These are phyloP conservation scores for Mus minutoides DNA, from an alignment of 2,797 vertebrate genomes.

Conservation along the genomic window DNA sequence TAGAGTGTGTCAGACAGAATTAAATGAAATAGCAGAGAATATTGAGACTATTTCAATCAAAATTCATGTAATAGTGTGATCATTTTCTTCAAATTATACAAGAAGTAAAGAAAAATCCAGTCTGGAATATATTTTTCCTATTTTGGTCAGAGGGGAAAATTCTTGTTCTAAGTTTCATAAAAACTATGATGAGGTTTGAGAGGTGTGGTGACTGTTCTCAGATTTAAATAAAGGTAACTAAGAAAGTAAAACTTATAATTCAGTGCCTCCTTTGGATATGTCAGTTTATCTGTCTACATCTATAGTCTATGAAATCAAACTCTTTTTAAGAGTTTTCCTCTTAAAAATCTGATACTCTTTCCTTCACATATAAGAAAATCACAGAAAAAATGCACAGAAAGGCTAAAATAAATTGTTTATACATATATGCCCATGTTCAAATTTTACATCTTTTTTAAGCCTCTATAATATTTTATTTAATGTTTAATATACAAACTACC, in stretches of 20 bases:
- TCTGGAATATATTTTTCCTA: background rate
- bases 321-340: background rate
- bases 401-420: background rate
- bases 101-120: background rate
- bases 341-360: background rate
- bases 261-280: background rate
- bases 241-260: background rate
- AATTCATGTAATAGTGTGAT: background rate
- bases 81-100: constrained; percentile 7
- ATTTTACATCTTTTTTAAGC: background rate
- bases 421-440: background rate
- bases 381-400: background rate
- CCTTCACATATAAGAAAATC: background rate
- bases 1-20: background rate
- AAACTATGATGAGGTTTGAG: background rate
- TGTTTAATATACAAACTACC: background rate
- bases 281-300: background rate
- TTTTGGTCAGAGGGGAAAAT: background rate
- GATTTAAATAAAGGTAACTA: constrained; percentile 14
- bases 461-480: background rate
- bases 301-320: background rate
- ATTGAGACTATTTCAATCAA: background rate
- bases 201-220: background rate
- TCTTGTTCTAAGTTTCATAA: background rate
- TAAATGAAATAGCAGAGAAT: background rate